phyloP scores from a whole-genome alignment of 2,113 vertebrate genomes.

The Anguilla rostrata region DNA sequence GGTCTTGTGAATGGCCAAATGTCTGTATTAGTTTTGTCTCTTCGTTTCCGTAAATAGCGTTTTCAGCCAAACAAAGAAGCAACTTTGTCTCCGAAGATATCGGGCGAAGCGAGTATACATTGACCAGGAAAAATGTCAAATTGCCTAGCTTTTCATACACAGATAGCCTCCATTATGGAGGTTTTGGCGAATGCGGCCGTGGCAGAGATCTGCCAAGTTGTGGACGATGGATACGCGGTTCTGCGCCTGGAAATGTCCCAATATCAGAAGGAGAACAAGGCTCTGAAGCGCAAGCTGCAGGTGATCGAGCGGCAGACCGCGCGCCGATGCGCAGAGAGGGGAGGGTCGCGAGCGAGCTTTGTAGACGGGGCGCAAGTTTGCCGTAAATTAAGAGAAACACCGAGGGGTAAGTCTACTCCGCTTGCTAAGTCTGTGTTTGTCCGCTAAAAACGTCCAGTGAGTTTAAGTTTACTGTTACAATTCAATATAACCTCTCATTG shows the following conservation, averaged over 20 bases:
- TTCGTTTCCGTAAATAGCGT: neutral
- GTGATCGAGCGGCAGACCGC: neutral
- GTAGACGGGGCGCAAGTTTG: neutral
- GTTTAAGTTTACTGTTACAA: neutral
- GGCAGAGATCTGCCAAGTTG: slow-evolving; percentile 43
- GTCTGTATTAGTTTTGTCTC: neutral
- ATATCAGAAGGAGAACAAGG: slow-evolving; percentile 39
- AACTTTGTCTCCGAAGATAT: neutral
- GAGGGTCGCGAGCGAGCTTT: neutral
- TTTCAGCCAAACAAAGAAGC: neutral
- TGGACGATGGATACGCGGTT: slow-evolving; percentile 37
- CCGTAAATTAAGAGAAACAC: neutral
- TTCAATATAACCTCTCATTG: no score
- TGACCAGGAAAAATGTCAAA: slow-evolving; percentile 25
- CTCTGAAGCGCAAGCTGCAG: slow-evolving; percentile 34
- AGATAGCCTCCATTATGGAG: slow-evolving; percentile 47
- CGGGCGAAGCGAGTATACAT: neutral
- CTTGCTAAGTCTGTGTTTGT: neutral
- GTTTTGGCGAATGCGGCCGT: slow-evolving; percentile 44
- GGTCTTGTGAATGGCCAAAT: neutral
- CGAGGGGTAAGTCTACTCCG: neutral
- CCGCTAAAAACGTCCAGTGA: neutral
- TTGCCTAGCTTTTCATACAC: slow-evolving; percentile 26
- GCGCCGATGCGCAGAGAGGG: neutral
- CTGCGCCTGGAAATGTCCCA: slow-evolving; percentile 40